These are phyloP conservation scores for Synchiropus splendidus DNA, from an alignment of 2,113 vertebrate species.

Conservation along the genomic window DNA sequence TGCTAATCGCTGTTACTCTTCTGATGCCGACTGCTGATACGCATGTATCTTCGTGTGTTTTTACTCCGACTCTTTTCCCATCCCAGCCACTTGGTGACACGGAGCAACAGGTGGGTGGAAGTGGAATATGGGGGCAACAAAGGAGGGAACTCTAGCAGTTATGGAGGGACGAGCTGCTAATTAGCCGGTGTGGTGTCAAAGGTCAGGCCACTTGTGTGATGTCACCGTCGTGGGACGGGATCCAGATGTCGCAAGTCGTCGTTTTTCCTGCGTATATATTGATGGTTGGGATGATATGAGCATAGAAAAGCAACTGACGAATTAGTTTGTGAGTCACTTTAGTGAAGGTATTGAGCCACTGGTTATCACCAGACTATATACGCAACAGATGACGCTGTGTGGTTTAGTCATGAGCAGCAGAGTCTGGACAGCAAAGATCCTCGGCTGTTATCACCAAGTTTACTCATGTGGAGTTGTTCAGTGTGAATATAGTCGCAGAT, in stretches of 20 bases:
- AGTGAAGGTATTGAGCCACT: too few relatives aligned
- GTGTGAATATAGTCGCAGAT: too few relatives aligned
- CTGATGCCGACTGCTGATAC: too few relatives aligned
- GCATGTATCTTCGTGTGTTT: not conserved
- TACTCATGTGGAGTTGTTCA: too few relatives aligned
- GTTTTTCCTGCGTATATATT: not conserved
- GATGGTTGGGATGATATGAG: not conserved
- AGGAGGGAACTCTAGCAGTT: slow-evolving; percentile 27
- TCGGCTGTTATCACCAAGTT: too few relatives aligned
- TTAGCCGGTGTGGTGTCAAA: slow-evolving; percentile 63
- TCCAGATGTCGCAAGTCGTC: slow-evolving; percentile 60
- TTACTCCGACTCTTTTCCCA: not conserved
- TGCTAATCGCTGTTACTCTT: slow-evolving; percentile 2
- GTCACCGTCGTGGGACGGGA: slow-evolving; percentile 49
- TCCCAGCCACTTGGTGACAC: slow-evolving; percentile 27
- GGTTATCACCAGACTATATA: too few relatives aligned
- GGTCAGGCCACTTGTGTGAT: slow-evolving; percentile 53
- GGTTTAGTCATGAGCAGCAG: too few relatives aligned
- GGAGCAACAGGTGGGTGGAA: slow-evolving; percentile 50
- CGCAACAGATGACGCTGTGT: too few relatives aligned
- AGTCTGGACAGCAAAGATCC: too few relatives aligned
- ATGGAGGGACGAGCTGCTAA: slow-evolving; percentile 57
- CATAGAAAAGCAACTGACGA: too few relatives aligned
- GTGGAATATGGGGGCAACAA: slow-evolving; percentile 12
- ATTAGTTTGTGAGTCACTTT: too few relatives aligned